Percentiles rank a stretch among this genome's conserved stretches.
Evolutionary conservation across 2,113 vertebrate species (phyloP).

Genomic region (Nycticebus coucang): DNA sequence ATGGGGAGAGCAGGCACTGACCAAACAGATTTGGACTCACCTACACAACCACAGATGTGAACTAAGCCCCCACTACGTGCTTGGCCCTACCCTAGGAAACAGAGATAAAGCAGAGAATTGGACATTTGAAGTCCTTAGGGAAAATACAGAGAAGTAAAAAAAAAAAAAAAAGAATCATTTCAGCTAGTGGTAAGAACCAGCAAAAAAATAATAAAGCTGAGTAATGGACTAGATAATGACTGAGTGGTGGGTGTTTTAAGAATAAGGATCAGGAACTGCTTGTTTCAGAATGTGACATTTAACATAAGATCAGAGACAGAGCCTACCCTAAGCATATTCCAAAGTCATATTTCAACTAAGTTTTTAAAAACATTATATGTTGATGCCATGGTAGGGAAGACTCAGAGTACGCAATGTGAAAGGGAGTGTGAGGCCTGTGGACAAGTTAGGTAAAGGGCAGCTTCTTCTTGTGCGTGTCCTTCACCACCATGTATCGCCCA

Average conservation of each 20-base stretch:
- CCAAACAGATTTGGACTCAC: not conserved
- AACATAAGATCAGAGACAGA: conserved; percentile 6
- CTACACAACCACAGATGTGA: not conserved
- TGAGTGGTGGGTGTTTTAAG: not conserved
- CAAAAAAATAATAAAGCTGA: not conserved
- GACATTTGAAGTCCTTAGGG: not conserved
- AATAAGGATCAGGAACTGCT: not conserved
- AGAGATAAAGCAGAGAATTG: not conserved
- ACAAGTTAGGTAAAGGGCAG: not conserved
- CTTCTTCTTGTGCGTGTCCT: not conserved
- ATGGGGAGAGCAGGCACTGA: not conserved
- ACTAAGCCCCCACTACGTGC: not conserved
- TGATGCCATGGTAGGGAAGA: not conserved
- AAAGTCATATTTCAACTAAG: not conserved
- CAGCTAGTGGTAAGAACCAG: not conserved
- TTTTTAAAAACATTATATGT: not conserved
- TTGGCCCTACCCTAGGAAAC: not conserved
- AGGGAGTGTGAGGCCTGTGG: not conserved
- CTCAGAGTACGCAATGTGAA: not conserved
- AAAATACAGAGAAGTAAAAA: not conserved
- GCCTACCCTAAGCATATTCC: not conserved
- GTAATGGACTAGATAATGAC: not conserved
- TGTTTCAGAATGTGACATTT: conserved; percentile 26
- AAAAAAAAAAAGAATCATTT: not conserved
- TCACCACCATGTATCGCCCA: not conserved